Percentiles rank a stretch among this genome's conserved stretches.
These are phyloP conservation scores for Pandemis heparana DNA, from an alignment of 2,888 invertebrate species.

Conservation along the genomic window DNA sequence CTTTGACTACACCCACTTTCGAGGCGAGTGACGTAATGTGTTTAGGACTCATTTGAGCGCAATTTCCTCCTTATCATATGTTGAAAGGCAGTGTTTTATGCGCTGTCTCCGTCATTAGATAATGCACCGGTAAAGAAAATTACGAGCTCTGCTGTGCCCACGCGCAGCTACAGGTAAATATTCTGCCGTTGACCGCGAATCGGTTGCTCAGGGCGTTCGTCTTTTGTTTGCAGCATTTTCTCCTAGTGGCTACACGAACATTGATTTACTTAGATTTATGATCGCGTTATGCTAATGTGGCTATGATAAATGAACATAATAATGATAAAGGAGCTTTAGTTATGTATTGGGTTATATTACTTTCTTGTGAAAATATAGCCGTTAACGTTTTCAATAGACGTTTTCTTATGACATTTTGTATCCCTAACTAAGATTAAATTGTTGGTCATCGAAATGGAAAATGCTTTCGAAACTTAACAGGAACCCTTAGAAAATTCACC, in stretches of 20 bases:
- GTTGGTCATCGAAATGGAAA: neutral
- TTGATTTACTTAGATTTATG: conserved; percentile 39
- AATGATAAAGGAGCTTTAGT: neutral
- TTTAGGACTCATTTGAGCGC: conserved; percentile 36
- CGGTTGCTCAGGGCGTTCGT: conserved; percentile 28
- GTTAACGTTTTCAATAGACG: too few relatives aligned
- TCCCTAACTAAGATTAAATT: too few relatives aligned
- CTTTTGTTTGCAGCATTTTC: conserved; percentile 27
- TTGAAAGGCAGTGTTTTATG: conserved; percentile 43
- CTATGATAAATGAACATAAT: conserved; percentile 11
- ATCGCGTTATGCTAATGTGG: conserved; percentile 13
- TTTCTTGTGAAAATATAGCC: too few relatives aligned
- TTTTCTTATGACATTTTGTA: too few relatives aligned
- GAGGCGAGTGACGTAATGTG: conserved; percentile 31
- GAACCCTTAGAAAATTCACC: neutral
- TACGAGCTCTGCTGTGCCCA: conserved; percentile 23
- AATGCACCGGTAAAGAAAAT: conserved; percentile 41
- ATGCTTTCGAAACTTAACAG: too few relatives aligned
- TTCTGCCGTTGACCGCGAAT: conserved; percentile 34
- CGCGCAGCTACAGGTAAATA: conserved; percentile 21
- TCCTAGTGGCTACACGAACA: conserved; percentile 32
- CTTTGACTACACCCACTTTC: conserved; percentile 25
- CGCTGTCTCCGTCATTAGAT: conserved; percentile 40
- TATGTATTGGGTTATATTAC: neutral
- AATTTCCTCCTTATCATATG: conserved; percentile 41